phyloP scores from a whole-genome alignment of 2,888 invertebrate species.

The Anagyrus pseudococci region DNA sequence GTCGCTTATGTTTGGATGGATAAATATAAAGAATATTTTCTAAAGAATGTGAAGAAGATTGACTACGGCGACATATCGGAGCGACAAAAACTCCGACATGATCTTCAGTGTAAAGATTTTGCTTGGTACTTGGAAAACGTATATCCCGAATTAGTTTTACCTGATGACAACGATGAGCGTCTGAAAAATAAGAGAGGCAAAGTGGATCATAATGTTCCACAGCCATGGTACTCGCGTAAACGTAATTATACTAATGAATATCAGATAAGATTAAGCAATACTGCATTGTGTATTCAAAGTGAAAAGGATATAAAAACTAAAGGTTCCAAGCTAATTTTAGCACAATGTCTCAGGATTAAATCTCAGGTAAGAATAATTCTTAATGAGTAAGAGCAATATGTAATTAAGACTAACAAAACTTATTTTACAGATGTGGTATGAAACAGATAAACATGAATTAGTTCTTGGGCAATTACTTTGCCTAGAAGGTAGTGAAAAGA shows the following conservation, averaged over 20 bases:
- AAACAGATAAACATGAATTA: conserved; percentile 83
- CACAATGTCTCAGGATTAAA: conserved; percentile 73
- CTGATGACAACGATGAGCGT: conserved; percentile 66
- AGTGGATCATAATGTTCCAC: conserved; percentile 71
- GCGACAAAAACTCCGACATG: conserved; percentile 73
- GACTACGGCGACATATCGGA: conserved; percentile 83
- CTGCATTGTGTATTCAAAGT: conserved; percentile 80
- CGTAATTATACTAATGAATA: conserved; percentile 76
- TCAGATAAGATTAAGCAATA: conserved; percentile 76
- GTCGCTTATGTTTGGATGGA: conserved; percentile 98
- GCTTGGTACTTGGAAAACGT: conserved; percentile 87
- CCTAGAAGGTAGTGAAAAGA: conserved; percentile 74
- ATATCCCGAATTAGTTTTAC: conserved; percentile 80
- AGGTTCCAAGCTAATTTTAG: conserved; percentile 72
- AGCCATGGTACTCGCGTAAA: conserved; percentile 85
- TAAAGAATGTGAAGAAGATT: conserved; percentile 69
- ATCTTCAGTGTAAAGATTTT: conserved; percentile 81
- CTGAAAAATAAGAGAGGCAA: conserved; percentile 69
- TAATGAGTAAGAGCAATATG: neutral
- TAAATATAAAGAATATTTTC: conserved; percentile 85
- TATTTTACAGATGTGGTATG: conserved; percentile 75
- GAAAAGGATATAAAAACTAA: conserved; percentile 79
- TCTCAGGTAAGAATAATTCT: conserved; percentile 69
- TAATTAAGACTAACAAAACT: neutral
- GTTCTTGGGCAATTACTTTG: conserved; percentile 85